Evolutionary conservation across 2,888 invertebrate species (phyloP).

Genomic region (Exephanes ischioxanthus): DNA sequence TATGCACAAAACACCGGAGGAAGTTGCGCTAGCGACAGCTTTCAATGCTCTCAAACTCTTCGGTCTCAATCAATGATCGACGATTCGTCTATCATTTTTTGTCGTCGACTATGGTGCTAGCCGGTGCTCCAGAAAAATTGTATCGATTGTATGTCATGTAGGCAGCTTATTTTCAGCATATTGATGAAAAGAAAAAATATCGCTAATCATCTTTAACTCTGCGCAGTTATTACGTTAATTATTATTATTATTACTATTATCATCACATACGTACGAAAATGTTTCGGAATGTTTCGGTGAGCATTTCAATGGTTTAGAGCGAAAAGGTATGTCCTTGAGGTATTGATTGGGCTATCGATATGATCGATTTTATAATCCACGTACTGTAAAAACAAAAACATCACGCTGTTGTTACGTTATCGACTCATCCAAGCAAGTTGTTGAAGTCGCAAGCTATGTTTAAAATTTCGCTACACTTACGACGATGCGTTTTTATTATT

Average conservation of each 20-base stretch:
- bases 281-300: neutral
- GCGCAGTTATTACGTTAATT: conserved; percentile 55
- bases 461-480: neutral
- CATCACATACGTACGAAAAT: conserved; percentile 27
- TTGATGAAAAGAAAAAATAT: conserved; percentile 38
- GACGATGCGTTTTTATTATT: conserved; percentile 13
- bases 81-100: conserved; percentile 73
- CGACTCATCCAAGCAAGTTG: neutral
- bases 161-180: conserved; percentile 52
- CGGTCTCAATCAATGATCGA: conserved; percentile 92
- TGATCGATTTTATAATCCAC: neutral
- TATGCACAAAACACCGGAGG: conserved; percentile 94
- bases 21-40: conserved; percentile 95
- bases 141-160: conserved; percentile 47
- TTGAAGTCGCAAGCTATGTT: neutral
- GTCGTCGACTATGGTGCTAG: conserved; percentile 72
- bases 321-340: neutral
- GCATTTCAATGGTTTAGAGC: neutral
- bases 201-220: conserved; percentile 42
- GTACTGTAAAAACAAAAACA: neutral
- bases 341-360: neutral
- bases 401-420: neutral
- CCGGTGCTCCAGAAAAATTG: conserved; percentile 72
- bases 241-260: conserved; percentile 47
- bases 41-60: conserved; percentile 97